Percentiles rank a stretch among this genome's conserved stretches.
These are phyloP conservation scores for Sebastes jordani DNA, from an alignment of 2,797 vertebrate genomes.

Conservation along the genomic window DNA sequence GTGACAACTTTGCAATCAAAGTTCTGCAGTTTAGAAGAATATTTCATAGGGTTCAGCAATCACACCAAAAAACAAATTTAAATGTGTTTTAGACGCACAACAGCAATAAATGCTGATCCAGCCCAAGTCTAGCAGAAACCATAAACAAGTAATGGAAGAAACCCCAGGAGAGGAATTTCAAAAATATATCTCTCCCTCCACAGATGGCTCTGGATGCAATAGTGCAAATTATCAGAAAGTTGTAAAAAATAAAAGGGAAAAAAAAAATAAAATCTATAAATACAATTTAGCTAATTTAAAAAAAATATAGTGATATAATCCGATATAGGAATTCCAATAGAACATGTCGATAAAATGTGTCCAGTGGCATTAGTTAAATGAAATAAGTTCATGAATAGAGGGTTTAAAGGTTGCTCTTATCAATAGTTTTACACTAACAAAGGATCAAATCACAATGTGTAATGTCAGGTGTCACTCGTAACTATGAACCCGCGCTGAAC, in stretches of 20 bases:
- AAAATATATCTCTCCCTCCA: not conserved
- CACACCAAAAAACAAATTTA: not conserved
- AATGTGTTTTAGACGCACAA: not conserved
- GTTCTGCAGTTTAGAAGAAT: not conserved
- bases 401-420: no score
- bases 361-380: not conserved
- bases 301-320: not conserved
- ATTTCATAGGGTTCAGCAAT: not conserved
- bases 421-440: not conserved
- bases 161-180: not conserved
- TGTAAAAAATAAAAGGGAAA: not conserved
- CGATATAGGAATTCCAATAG: no score
- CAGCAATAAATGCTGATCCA: not conserved
- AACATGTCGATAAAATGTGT: not conserved
- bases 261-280: not conserved
- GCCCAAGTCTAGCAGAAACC: not conserved
- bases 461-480: no score
- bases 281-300: not conserved
- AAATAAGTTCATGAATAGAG: not conserved
- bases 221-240: not conserved
- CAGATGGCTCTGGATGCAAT: not conserved
- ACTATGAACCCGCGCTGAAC: accelerated
- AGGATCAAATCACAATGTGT: no score
- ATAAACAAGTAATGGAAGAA: not conserved
- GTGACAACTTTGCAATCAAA: not conserved